Evolutionary conservation across 2,888 invertebrate species (phyloP), one percentile per base, ranked within the genome.

Genomic region (Formica aserva): DNA sequence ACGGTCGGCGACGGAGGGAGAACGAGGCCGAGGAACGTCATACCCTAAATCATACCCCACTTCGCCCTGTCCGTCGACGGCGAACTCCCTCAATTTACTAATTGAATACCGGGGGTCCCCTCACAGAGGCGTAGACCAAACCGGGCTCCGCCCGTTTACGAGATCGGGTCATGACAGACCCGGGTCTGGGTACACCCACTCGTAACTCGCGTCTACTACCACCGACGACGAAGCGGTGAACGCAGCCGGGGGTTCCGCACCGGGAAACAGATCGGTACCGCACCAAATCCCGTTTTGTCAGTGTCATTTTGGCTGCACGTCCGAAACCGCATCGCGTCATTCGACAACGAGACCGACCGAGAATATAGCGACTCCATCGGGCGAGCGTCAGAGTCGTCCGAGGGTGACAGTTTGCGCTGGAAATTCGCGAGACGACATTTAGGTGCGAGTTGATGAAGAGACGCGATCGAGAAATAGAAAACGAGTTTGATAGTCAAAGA

Each of bases 61-160:
- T 75, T 81, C 69, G 52, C 52, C 48, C 52, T 52, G 69, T 45
- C 48, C 38, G 41, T 52, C 69, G 57, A 55, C 62, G 60, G 48
- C 66, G 82, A 71, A 74, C 74, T 60, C 74, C 77, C 60, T 86
- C 94, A 94, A 94, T 94, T 93, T 92, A 91, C 92, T 94, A 94
- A 94, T 94, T 93, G 94, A 94, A 93, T 92, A 69, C 80, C 52
- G 69, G 41, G 29, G 35, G n/a, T n/a, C 22, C 26, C 74, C 67
- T 66, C 78, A 52, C 71, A 75, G 87, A 83, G 90, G 91, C 89
- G 89, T 87, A 62, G 52, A 85, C 88, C 48, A 71, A 4, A 8
- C 22, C 13, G 52, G 18, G 81, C 85, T 80, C 91, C 91, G 88
- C 90, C 90, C 78, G 83, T 83, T 55, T 77, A 45, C 71, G 71